Percentiles rank a stretch among this genome's conserved stretches.
phyloP scores from a whole-genome alignment of 2,888 invertebrate species.

The Acrocera orbiculus region DNA sequence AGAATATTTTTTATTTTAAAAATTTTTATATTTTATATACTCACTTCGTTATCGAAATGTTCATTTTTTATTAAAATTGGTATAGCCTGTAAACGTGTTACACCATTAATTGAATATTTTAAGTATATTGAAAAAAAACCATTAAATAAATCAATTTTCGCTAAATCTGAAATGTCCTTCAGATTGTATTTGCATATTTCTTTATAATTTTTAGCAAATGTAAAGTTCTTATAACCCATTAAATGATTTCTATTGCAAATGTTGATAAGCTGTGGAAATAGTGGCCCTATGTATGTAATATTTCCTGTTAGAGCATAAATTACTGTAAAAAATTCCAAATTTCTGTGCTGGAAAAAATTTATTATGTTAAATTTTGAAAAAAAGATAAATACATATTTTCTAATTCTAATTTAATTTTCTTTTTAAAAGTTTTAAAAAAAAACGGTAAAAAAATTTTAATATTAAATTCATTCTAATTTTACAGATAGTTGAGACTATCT shows the following conservation, averaged over 20 bases:
- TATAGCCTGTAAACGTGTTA: slow-evolving; percentile 18
- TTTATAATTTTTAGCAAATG: slow-evolving; percentile 10
- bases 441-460: too few relatives aligned
- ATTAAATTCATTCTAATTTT: too few relatives aligned
- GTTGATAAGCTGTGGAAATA: slow-evolving; percentile 20
- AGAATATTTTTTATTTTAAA: too few relatives aligned
- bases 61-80: slow-evolving; percentile 25
- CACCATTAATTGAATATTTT: slow-evolving; percentile 20
- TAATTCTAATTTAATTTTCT: too few relatives aligned
- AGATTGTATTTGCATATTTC: slow-evolving; percentile 21
- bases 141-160: slow-evolving; percentile 16
- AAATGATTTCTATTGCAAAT: slow-evolving; percentile 16
- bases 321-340: slow-evolving; percentile 17
- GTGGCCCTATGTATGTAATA: slow-evolving; percentile 19
- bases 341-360: background rate
- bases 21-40: slow-evolving; percentile 10
- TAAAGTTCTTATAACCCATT: slow-evolving; percentile 5
- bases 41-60: slow-evolving; percentile 22
- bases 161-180: slow-evolving; percentile 23
- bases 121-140: slow-evolving; percentile 23
- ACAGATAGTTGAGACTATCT: too few relatives aligned
- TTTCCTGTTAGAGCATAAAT: slow-evolving; percentile 19
- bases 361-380: too few relatives aligned
- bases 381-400: too few relatives aligned
- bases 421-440: too few relatives aligned